Base-by-base conservation (phyloP, 2,113 vertebrate species). In the Oophaga pumilio region DNA sequence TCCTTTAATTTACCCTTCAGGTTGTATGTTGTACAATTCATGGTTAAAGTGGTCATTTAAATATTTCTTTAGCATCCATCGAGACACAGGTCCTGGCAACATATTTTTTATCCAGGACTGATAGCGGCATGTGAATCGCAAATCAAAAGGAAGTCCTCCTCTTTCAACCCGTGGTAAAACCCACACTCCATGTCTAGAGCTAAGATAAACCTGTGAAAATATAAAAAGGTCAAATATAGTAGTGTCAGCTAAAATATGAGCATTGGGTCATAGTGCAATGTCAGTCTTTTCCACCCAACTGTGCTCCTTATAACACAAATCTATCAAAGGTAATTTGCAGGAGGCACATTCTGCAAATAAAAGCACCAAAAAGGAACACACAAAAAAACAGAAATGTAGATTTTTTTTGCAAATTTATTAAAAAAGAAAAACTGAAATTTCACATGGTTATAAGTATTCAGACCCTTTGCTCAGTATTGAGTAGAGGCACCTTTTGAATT, bases 131-230 rank as follows among this genome's bases (percentile, higher is more conserved):
- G 91, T 57, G 1, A 49, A 6, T 0, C 9, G 60, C 85, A 96
- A 91, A 87, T 96, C 96, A 49, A 93, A 0, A 11, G 96, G 96
- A 15, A 94, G 87, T 56, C 96, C 96, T 24, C 64, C 88, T 24
- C 11, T 82, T 1, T 91, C 92, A 92, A 94, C 90, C 12, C 94
- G 94, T 66, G 93, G 89, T 0, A 94, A 1, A 33, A 97, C 90
- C 95, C 96, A 97, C 20, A 92, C 88, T 0, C 96, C 95, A n/a
- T 91, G 60, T 15, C 94, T 93, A 10, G 93, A 96, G 89, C 95
- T 96, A 57, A 97, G 92, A 89, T 95, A 96, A 1, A 95, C 94
- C 96, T 97, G 90, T 6, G 24, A 57, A 56, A 15, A 62, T 49
- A 20, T 78, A 49, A 62, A 22, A 13, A 69, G 8, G 33, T 62